phyloP scores from a whole-genome alignment of 2,888 invertebrate species.

The Melieria crassipennis region DNA sequence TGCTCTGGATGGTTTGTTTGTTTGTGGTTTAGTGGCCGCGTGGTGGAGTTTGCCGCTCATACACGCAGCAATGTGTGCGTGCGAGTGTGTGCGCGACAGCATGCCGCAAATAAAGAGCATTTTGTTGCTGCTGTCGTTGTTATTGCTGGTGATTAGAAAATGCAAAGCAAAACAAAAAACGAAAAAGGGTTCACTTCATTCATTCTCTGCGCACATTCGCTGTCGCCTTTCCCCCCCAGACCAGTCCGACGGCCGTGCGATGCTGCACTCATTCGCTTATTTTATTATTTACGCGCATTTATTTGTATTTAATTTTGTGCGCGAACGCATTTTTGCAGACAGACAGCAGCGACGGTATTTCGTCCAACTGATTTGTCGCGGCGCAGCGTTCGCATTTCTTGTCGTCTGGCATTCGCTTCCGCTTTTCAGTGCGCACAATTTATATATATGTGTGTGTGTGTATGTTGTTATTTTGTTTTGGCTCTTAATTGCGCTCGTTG shows the following conservation, averaged over 20 bases:
- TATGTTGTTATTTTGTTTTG: neutral
- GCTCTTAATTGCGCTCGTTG: neutral
- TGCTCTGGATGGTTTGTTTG: too few relatives aligned
- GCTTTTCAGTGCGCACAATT: neutral
- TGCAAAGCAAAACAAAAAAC: constrained; percentile 49
- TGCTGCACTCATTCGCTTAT: too few relatives aligned
- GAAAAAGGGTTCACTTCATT: constrained; percentile 44
- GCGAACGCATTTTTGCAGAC: too few relatives aligned
- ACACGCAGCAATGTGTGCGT: neutral
- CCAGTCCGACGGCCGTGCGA: neutral
- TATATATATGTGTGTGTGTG: neutral
- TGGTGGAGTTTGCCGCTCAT: neutral
- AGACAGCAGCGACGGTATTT: too few relatives aligned
- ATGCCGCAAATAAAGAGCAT: neutral
- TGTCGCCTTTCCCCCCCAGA: neutral
- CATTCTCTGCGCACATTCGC: constrained; percentile 11
- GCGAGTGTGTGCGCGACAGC: neutral
- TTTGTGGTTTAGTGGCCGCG: too few relatives aligned
- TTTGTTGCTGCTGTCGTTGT: neutral
- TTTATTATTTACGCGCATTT: too few relatives aligned
- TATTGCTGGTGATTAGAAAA: constrained; percentile 43
- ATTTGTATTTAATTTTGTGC: too few relatives aligned
- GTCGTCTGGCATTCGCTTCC: neutral
- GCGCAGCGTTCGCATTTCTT: neutral
- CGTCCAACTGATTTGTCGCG: neutral